phyloP scores from a whole-genome alignment of 2,113 vertebrate species.

The Rostratula benghalensis region DNA sequence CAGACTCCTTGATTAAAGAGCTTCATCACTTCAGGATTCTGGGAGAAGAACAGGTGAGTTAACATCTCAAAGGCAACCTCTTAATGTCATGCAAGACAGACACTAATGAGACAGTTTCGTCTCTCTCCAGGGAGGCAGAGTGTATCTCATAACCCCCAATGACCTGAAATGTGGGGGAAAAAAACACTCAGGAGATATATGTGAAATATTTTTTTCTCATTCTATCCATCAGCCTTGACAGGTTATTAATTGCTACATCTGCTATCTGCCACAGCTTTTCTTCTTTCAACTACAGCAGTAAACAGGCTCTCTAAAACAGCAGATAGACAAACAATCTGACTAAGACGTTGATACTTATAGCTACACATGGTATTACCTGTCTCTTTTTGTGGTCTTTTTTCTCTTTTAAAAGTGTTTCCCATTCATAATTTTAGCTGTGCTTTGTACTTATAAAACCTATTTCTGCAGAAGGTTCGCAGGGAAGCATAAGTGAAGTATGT shows the following conservation, averaged over 20 bases:
- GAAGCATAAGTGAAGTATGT: neutral
- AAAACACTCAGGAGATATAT: neutral
- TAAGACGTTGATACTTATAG: neutral
- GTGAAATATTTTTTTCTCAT: conserved; percentile 11
- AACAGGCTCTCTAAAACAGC: conserved; percentile 18
- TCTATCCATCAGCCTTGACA: conserved; percentile 73
- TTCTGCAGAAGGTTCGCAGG: neutral
- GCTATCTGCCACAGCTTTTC: conserved; percentile 66
- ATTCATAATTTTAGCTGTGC: neutral
- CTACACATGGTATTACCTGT: neutral
- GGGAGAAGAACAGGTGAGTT: conserved; percentile 89
- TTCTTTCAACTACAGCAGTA: neutral
- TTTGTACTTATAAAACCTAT: neutral
- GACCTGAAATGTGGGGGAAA: conserved; percentile 13
- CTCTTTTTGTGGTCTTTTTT: neutral
- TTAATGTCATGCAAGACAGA: conserved; percentile 48
- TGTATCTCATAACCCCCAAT: conserved; percentile 43
- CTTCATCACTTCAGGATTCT: conserved; percentile 92
- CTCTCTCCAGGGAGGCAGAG: conserved; percentile 43
- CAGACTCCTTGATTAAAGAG: conserved; percentile 88
- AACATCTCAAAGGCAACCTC: conserved; percentile 2
- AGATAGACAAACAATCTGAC: conserved; percentile 26
- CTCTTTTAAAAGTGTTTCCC: neutral
- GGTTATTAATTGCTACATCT: conserved; percentile 80
- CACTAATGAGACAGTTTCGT: conserved; percentile 65